A percentile compares a stretch with the other conserved stretches of the same genome.
phyloP scores from a whole-genome alignment of 1,140 invertebrate species.

The Nixonia krombeini region DNA sequence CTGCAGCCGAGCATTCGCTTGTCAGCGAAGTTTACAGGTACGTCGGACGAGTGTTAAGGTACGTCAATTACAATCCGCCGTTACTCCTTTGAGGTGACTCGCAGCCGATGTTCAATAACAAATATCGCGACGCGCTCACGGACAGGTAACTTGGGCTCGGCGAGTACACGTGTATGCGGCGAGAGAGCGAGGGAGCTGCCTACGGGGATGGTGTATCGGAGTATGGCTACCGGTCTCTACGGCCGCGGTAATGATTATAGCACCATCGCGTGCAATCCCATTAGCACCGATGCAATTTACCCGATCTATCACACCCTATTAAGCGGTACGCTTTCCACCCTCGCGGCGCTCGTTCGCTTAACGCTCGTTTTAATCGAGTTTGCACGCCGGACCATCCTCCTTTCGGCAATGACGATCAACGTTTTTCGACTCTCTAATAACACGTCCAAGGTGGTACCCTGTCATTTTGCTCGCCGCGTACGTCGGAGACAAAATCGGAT shows the following conservation, averaged over 20 bases:
- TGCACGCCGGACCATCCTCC: constrained; percentile 52
- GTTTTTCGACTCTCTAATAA: constrained; percentile 49
- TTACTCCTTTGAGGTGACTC: too few relatives aligned
- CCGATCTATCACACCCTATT: constrained; percentile 73
- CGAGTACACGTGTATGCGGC: constrained; percentile 30
- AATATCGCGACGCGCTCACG: constrained; percentile 37
- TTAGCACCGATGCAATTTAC: constrained; percentile 72
- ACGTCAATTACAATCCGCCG: too few relatives aligned
- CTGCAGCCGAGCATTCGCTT: too few relatives aligned
- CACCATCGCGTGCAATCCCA: constrained; percentile 72
- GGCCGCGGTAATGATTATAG: constrained; percentile 70
- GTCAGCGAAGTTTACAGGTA: too few relatives aligned
- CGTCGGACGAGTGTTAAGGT: too few relatives aligned
- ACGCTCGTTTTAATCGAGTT: constrained; percentile 69
- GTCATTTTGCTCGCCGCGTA: constrained; percentile 25
- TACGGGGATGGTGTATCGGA: constrained; percentile 59
- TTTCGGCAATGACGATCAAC: constrained; percentile 47
- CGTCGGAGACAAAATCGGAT: constrained; percentile 39
- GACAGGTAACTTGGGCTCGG: constrained; percentile 48
- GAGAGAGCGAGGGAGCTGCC: constrained; percentile 21
- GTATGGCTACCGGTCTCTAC: constrained; percentile 58
- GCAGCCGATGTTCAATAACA: too few relatives aligned
- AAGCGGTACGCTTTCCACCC: constrained; percentile 67
- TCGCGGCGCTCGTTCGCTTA: constrained; percentile 64
- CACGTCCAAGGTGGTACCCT: constrained; percentile 21